Percentiles rank a stretch among this genome's conserved stretches.
Evolutionary conservation across 2,888 invertebrate genomes (phyloP).

Genomic region (Drosophila longiperda): DNA sequence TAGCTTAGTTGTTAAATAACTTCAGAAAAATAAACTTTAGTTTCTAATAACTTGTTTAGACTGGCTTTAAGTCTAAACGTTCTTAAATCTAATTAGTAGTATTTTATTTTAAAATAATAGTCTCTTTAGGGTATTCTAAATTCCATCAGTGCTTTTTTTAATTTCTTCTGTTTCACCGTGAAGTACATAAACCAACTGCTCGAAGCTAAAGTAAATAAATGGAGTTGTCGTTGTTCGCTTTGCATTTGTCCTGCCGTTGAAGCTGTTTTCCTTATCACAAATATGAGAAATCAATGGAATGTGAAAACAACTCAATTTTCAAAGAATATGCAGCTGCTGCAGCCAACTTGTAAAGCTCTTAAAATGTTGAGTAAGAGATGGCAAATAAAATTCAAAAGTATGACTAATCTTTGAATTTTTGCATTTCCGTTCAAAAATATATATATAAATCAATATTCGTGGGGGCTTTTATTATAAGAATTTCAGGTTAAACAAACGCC

Average conservation of each 20-base stretch:
- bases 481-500: slow-evolving; percentile 37
- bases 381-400: background rate
- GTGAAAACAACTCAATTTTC: slow-evolving; percentile 62
- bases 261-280: slow-evolving; percentile 51
- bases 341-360: slow-evolving; percentile 7
- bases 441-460: slow-evolving; percentile 13
- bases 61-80: fast-evolving
- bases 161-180: slow-evolving; percentile 19
- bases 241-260: slow-evolving; percentile 66
- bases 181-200: slow-evolving; percentile 62
- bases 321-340: slow-evolving; percentile 29
- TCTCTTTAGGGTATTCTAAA: slow-evolving; percentile 16
- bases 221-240: slow-evolving; percentile 64
- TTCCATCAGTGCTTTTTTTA: background rate
- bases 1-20: background rate
- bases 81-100: background rate
- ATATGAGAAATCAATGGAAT: slow-evolving; percentile 60
- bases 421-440: background rate
- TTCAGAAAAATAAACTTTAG: background rate
- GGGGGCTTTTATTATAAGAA: slow-evolving; percentile 21
- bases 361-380: background rate
- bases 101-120: background rate
- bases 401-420: background rate
- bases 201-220: slow-evolving; percentile 60
- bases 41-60: background rate